Conservation (phyloP, 1,140 invertebrate species). For the Teleopsis dalmanni region DNA sequence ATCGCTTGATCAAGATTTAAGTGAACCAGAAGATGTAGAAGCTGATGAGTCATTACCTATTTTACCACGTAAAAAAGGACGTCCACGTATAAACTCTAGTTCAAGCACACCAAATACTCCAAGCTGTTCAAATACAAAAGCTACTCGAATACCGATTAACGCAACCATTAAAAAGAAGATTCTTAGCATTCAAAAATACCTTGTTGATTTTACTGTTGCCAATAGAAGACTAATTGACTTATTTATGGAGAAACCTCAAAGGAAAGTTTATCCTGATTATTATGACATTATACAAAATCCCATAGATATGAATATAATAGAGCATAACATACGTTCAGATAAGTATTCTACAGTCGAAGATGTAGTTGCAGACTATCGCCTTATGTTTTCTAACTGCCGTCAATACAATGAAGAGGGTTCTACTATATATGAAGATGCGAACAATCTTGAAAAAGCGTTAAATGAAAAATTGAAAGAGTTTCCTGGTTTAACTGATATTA, state of each 20-base stretch:
- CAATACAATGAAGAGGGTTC: constrained; percentile 95
- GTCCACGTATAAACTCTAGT: constrained; percentile 45
- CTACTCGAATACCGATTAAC: constrained; percentile 36
- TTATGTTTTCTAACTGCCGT: constrained; percentile 94
- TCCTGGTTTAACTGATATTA: constrained; percentile 31
- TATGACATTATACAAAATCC: constrained; percentile 90
- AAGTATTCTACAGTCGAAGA: constrained; percentile 55
- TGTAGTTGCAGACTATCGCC: constrained; percentile 56
- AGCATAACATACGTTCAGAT: constrained; percentile 76
- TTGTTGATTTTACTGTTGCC: constrained; percentile 69
- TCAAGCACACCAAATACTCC: constrained; percentile 49
- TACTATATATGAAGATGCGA: constrained; percentile 90
- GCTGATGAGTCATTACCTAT: constrained; percentile 13
- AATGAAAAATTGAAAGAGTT: constrained; percentile 77
- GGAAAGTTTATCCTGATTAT: constrained; percentile 92
- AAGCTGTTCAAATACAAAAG: constrained; percentile 28
- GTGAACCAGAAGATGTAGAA: constrained; percentile 22
- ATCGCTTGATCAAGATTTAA: constrained; percentile 30
- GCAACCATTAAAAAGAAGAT: constrained; percentile 61
- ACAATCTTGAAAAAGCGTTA: constrained; percentile 75
- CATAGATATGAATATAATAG: constrained; percentile 92
- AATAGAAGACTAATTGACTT: constrained; percentile 79
- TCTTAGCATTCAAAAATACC: constrained; percentile 64
- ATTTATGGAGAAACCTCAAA: constrained; percentile 95
- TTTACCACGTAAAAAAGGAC: constrained; percentile 33